These are phyloP conservation scores for Notiomystis cincta DNA, from an alignment of 2,113 vertebrate genomes.

Conservation along the genomic window DNA sequence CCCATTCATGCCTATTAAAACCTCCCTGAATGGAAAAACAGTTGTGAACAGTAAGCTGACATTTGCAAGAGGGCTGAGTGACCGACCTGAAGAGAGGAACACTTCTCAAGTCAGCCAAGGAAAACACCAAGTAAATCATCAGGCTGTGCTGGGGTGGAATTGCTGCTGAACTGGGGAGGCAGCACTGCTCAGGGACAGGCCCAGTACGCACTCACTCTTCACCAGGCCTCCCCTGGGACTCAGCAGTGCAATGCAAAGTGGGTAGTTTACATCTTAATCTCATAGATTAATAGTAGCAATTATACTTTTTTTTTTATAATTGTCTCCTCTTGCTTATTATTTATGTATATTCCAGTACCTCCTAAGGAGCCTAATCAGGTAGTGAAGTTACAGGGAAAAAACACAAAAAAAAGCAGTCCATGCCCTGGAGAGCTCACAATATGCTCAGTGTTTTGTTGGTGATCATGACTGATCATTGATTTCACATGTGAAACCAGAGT, in stretches of 20 bases:
- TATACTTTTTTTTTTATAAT: conserved; percentile 13
- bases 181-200: not conserved
- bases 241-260: not conserved
- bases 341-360: conserved; percentile 54
- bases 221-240: not conserved
- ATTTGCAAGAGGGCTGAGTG: conserved; percentile 1
- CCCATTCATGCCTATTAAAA: not conserved
- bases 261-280: conserved; percentile 45
- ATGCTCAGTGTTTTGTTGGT: not conserved
- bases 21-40: not conserved
- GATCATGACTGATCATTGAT: not conserved
- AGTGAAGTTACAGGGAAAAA: not conserved
- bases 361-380: conserved; percentile 49
- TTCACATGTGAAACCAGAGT: not conserved
- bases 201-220: not conserved
- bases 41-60: not conserved
- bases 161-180: not conserved
- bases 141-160: not conserved
- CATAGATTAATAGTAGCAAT: conserved; percentile 55
- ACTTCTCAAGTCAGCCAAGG: not conserved
- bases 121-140: not conserved
- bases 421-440: not conserved
- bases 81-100: not conserved
- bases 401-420: not conserved
- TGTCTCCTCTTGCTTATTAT: conserved; percentile 44